These are phyloP conservation scores for Brachionus calyciflorus DNA, from an alignment of 1,140 invertebrate genomes.

Conservation along the genomic window DNA sequence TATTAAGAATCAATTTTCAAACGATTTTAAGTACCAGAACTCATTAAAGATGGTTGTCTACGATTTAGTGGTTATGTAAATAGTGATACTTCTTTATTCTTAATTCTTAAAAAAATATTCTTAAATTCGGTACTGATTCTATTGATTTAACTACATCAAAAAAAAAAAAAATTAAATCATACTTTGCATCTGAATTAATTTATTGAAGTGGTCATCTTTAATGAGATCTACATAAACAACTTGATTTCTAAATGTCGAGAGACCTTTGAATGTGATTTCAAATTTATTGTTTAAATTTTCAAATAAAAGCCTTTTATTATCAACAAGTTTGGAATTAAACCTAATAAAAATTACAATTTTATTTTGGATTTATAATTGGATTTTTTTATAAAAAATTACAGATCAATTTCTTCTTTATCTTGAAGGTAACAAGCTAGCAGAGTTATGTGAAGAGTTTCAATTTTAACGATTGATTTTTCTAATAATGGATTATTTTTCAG, in stretches of 20 bases:
- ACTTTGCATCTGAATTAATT: constrained; percentile 12
- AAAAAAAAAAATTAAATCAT: no score
- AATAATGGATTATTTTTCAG: neutral
- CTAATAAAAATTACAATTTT: neutral
- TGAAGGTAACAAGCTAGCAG: neutral
- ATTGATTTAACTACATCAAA: no score
- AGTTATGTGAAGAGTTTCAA: constrained; percentile 28
- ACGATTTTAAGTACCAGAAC: no score
- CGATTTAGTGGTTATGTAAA: no score
- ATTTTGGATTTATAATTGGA: neutral
- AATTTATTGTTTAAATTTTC: neutral
- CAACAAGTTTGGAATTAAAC: neutral
- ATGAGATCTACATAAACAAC: constrained; percentile 28
- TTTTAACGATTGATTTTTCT: neutral
- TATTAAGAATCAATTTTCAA: no score
- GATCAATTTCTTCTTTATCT: neutral
- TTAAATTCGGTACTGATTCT: no score
- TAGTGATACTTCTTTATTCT: no score
- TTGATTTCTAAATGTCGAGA: constrained; percentile 14
- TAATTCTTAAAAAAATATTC: no score
- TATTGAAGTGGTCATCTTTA: constrained; percentile 22
- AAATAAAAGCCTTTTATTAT: neutral
- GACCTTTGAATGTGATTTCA: constrained; percentile 28
- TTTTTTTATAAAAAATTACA: constrained; percentile 17
- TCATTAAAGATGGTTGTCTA: no score